These are phyloP conservation scores for Sparidentex hasta DNA, from an alignment of 2,797 vertebrate species.

Conservation along the genomic window DNA sequence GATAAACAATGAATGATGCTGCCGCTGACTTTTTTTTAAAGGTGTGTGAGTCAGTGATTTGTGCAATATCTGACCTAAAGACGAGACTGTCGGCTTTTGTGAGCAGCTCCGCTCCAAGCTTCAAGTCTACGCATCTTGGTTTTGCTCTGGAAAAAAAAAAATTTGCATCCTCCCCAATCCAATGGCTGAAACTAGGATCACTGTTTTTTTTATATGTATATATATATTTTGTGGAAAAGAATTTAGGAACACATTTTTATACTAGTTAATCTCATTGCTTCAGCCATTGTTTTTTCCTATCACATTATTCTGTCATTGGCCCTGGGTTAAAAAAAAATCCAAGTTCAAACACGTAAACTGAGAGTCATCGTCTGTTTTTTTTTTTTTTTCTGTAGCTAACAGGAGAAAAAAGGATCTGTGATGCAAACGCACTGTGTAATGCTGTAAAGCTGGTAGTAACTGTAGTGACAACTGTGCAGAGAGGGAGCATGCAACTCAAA, in stretches of 20 bases:
- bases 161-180: slow-evolving; percentile 18
- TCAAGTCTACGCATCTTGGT: background rate
- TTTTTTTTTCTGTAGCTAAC: slow-evolving; percentile 36
- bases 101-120: slow-evolving; percentile 1
- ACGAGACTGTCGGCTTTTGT: slow-evolving; percentile 23
- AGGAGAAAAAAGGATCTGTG: slow-evolving; percentile 7
- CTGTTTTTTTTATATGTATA: slow-evolving; percentile 63
- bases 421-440: slow-evolving; percentile 15
- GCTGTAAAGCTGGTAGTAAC: slow-evolving; percentile 16
- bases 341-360: background rate
- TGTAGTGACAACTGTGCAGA: slow-evolving; percentile 38
- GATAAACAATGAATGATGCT: slow-evolving; percentile 33
- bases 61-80: slow-evolving; percentile 55
- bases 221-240: slow-evolving; percentile 43
- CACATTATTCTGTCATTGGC: slow-evolving; percentile 16
- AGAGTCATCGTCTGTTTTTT: background rate
- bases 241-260: slow-evolving; percentile 60
- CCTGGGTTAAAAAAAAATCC: slow-evolving; percentile 11
- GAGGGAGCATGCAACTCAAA: slow-evolving; percentile 84
- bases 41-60: slow-evolving; percentile 34
- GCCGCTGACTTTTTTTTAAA: slow-evolving; percentile 24
- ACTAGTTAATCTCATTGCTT: slow-evolving; percentile 41
- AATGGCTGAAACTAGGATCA: slow-evolving; percentile 1
- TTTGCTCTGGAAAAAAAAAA: slow-evolving; percentile 21
- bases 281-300: slow-evolving; percentile 12